A percentile compares a stretch with the other conserved stretches of the same genome.
phyloP scores from a whole-genome alignment of 2,797 vertebrate genomes.

The Argyrosomus regius region DNA sequence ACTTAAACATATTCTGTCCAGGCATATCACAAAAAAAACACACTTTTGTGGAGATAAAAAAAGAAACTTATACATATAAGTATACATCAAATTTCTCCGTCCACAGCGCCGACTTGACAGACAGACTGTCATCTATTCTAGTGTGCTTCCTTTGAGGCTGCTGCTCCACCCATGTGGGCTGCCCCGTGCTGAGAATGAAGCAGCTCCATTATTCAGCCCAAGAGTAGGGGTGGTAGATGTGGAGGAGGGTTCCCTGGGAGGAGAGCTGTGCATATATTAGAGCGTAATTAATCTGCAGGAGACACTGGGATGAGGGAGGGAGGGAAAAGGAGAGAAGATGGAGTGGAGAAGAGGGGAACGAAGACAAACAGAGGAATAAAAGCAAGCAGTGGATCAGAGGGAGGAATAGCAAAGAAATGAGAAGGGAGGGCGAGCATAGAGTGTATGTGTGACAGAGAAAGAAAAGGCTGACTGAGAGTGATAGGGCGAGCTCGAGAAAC shows the following conservation, averaged over 20 bases:
- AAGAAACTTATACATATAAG: neutral
- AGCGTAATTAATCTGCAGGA: constrained; percentile 74
- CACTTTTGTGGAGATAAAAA: neutral
- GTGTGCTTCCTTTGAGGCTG: constrained; percentile 32
- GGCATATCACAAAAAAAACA: neutral
- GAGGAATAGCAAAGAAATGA: neutral
- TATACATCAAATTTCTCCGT: neutral
- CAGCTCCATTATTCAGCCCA: constrained; percentile 50
- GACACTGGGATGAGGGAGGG: constrained; percentile 42
- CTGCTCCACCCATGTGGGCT: constrained; percentile 60
- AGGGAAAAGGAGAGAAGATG: neutral
- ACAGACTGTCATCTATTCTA: constrained; percentile 31
- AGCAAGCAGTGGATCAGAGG: constrained; percentile 45
- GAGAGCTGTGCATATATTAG: constrained; percentile 66
- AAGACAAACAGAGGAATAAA: constrained; percentile 34
- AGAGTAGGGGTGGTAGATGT: constrained; percentile 45
- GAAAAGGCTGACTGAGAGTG: constrained; percentile 59
- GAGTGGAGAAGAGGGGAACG: constrained; percentile 13
- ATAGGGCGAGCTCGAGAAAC: constrained; percentile 45
- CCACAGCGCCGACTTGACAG: constrained; percentile 28
- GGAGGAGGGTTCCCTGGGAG: constrained; percentile 60
- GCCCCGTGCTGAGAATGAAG: constrained; percentile 58
- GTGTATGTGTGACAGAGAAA: constrained; percentile 30
- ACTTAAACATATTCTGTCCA: neutral
- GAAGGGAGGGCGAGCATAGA: neutral